Conservation (phyloP, 2,888 invertebrate genomes). For the Neelides folsomi region DNA sequence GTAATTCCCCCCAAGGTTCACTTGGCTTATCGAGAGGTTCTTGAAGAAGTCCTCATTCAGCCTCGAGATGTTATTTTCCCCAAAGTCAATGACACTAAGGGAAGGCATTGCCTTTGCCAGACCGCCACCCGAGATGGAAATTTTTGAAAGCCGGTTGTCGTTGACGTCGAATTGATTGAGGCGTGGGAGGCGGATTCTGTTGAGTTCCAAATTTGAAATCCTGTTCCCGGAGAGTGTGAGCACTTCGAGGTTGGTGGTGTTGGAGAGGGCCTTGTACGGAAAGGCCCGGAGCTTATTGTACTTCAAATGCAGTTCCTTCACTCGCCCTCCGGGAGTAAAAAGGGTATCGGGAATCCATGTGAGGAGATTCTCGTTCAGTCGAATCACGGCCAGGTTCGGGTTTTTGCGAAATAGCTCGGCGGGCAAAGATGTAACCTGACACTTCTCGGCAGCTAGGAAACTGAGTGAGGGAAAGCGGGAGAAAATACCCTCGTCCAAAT, state of each 20-base stretch:
- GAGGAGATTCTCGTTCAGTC: slow-evolving; percentile 57
- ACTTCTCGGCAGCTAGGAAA: slow-evolving; percentile 54
- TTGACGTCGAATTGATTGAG: slow-evolving; percentile 60
- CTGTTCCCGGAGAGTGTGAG: slow-evolving; percentile 40
- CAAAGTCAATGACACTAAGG: slow-evolving; percentile 58
- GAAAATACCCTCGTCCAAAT: slow-evolving; percentile 55
- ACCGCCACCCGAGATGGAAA: slow-evolving; percentile 55
- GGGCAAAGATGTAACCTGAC: slow-evolving; percentile 55
- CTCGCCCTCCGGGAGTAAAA: slow-evolving; percentile 43
- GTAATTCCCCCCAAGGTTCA: slow-evolving; percentile 64
- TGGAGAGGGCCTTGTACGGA: slow-evolving; percentile 63
- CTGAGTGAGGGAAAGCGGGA: slow-evolving; percentile 66
- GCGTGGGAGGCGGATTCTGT: slow-evolving; percentile 59
- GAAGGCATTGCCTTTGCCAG: slow-evolving; percentile 63
- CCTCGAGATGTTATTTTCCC: slow-evolving; percentile 58
- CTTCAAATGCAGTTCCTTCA: slow-evolving; percentile 62
- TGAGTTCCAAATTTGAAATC: slow-evolving; percentile 54
- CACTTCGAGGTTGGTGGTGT: slow-evolving; percentile 59
- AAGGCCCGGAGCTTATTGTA: slow-evolving; percentile 60
- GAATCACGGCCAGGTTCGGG: slow-evolving; percentile 58
- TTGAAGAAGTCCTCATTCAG: slow-evolving; percentile 65
- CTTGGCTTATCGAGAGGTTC: slow-evolving; percentile 53
- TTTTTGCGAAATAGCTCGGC: slow-evolving; percentile 59
- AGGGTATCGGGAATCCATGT: slow-evolving; percentile 54
- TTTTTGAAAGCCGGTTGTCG: slow-evolving; percentile 52